These are phyloP conservation scores for Vanacampus margaritifer DNA, from an alignment of 2,113 vertebrate genomes.

Conservation along the genomic window DNA sequence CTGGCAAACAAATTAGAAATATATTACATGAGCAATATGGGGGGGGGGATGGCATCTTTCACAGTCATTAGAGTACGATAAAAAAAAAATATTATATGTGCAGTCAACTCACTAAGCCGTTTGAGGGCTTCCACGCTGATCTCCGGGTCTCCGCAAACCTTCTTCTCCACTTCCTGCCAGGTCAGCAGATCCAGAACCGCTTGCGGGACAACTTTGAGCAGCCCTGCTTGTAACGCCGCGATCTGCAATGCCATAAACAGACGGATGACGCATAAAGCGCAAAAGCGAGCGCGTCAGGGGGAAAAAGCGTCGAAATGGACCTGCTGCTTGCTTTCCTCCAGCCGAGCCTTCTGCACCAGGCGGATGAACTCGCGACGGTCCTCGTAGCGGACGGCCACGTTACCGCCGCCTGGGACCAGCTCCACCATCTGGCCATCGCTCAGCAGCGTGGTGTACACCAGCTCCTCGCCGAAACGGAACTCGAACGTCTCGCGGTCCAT, in stretches of 20 bases:
- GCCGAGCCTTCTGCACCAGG: constrained; percentile 85
- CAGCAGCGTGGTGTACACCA: constrained; percentile 89
- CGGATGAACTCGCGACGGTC: constrained; percentile 86
- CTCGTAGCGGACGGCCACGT: constrained; percentile 80
- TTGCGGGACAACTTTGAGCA: constrained; percentile 95
- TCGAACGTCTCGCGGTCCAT: constrained; percentile 96
- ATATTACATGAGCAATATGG: too few species aligned
- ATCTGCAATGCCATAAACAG: constrained; percentile 67
- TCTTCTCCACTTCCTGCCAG: constrained; percentile 97
- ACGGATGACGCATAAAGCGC: background rate
- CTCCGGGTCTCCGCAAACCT: constrained; percentile 95
- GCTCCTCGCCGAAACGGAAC: constrained; percentile 92
- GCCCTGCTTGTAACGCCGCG: constrained; percentile 87
- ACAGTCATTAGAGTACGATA: too few species aligned
- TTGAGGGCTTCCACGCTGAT: constrained; percentile 94
- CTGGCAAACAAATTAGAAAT: constrained; percentile 54
- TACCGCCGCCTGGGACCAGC: constrained; percentile 82
- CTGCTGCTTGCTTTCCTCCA: constrained; percentile 93
- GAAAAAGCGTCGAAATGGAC: constrained; percentile 46
- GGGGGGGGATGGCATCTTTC: too few species aligned
- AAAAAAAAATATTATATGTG: background rate
- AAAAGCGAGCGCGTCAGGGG: background rate
- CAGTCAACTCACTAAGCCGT: constrained; percentile 77
- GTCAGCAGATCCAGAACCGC: constrained; percentile 94
- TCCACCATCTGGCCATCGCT: constrained; percentile 87